phyloP scores from a whole-genome alignment of 2,797 vertebrate species.

The Linurgus olivaceus region DNA sequence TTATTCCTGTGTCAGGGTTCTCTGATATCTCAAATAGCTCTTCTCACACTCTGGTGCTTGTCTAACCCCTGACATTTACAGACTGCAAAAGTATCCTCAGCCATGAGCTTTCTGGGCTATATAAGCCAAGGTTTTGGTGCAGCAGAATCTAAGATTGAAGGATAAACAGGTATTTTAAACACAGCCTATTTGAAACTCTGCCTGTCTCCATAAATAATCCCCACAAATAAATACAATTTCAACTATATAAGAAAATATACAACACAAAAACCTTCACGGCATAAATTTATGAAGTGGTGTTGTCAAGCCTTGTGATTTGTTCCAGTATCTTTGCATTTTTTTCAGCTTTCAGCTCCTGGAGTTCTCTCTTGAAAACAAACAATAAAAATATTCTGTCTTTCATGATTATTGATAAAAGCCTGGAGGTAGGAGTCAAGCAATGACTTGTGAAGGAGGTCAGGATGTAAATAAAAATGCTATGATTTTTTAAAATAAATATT shows the following conservation, averaged over 20 bases:
- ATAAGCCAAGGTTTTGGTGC: neutral
- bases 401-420: neutral
- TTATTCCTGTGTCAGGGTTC: neutral
- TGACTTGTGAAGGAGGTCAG: neutral
- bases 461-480: neutral
- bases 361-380: neutral
- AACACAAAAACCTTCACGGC: neutral
- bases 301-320: constrained; percentile 15
- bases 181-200: neutral
- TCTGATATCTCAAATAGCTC: neutral
- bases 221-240: neutral
- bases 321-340: neutral
- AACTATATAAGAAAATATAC: neutral
- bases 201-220: constrained; percentile 1
- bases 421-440: neutral
- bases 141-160: neutral
- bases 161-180: constrained; percentile 15
- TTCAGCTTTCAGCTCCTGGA: neutral
- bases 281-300: neutral
- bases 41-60: neutral
- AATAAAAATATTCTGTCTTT: neutral
- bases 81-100: neutral
- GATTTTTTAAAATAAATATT: neutral
- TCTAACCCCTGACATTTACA: neutral
- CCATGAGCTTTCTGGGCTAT: neutral